Base-by-base conservation (phyloP, 2,113 vertebrate genomes). In the Ia io region DNA sequence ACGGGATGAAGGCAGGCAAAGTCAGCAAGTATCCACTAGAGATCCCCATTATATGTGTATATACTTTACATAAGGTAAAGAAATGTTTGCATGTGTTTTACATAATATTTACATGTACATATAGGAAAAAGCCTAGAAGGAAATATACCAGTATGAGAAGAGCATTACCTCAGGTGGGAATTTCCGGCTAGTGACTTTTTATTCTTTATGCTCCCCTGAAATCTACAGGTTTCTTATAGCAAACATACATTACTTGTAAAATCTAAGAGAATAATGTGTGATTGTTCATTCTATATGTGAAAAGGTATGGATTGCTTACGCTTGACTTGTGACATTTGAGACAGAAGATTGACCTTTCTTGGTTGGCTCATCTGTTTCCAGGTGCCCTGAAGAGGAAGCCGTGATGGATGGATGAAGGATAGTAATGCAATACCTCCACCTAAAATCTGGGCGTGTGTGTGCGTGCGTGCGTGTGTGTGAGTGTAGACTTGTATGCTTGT, bases 401-500 rank as follows among this genome's bases (percentile, higher is more conserved):
- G 97, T 97, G 91, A 96, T 79, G 97, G 96, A 97, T 5, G 96
- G 97, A 98, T 98, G 98, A 98, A 98, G 98, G 98, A 98, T 97
- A 96, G 97, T 82, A 96, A 98, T 98, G 98, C 98, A 98, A 98
- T 99, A 99, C 98, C 98, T 99, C 98, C 98, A 98, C 98, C 98
- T 98, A 98, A 97, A 97, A 96, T 96, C 96, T 97, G 97, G 97
- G 89, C 98, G 22, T 67, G 79, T 96, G 67, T 94, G 51, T 6
- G 28, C 97, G 97, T 97, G 92, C 44, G 63, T 44, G 49, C 91
- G 7, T 40, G 88, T 97, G 88, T 97, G 95, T 30, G 12, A 67
- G 18, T 67, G n/a, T 69, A 65, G 10, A 84, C 44, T 37, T 74
- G 96, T 98, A 59, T 97, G 97, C 87, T 82, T 96, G 61, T 49